Percentiles rank a stretch among this genome's conserved stretches.
phyloP scores from a whole-genome alignment of 64 coral and sea anemone genomes.

The Montipora sp. region DNA sequence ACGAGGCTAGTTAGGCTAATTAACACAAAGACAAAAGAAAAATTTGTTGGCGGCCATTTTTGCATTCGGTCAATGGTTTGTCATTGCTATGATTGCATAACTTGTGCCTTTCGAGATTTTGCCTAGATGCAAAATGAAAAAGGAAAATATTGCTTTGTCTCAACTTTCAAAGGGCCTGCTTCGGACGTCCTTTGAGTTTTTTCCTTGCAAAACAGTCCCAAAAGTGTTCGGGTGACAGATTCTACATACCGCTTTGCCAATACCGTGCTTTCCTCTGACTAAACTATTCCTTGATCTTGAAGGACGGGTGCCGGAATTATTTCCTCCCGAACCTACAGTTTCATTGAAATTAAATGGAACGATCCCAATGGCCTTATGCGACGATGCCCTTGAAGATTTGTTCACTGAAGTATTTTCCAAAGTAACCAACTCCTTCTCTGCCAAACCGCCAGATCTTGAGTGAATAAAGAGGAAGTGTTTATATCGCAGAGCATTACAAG shows the following conservation, averaged over 20 bases:
- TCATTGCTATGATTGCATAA: no score
- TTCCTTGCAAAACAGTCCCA: background rate
- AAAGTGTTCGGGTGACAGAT: background rate
- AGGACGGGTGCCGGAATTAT: background rate
- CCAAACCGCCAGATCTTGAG: background rate
- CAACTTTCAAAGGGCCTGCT: no score
- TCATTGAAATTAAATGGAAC: background rate
- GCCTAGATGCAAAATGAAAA: no score
- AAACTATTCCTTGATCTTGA: background rate
- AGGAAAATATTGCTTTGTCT: no score
- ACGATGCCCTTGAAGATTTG: background rate
- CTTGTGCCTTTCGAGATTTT: no score
- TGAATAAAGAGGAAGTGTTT: slow-evolving; percentile 6
- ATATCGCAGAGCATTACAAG: background rate
- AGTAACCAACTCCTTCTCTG: background rate
- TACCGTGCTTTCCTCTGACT: background rate
- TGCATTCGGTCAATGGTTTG: no score
- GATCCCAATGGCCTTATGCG: no score
- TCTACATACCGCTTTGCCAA: background rate
- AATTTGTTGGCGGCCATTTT: no score
- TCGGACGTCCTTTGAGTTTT: no score
- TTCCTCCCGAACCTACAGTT: background rate
- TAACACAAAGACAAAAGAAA: no score
- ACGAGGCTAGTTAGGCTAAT: no score
- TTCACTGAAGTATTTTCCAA: background rate